phyloP scores from a whole-genome alignment of 2,113 vertebrate genomes.

The Balaenoptera acutorostrata region DNA sequence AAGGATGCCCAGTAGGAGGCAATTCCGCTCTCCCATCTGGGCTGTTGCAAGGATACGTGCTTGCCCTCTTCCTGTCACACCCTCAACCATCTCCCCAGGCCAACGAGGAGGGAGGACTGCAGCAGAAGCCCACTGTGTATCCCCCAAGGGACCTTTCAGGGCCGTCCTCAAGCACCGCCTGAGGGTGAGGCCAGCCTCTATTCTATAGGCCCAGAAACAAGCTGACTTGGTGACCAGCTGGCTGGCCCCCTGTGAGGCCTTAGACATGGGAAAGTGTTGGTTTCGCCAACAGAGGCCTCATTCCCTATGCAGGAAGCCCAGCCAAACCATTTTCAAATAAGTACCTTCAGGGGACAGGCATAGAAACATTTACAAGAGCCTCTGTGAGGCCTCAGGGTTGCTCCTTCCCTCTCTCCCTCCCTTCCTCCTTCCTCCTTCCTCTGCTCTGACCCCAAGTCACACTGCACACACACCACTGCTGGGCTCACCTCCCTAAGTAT shows the following conservation, averaged over 20 bases:
- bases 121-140: background rate
- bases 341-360: background rate
- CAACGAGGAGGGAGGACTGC: background rate
- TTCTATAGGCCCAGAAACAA: conserved; percentile 21
- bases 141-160: conserved; percentile 57
- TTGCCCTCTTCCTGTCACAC: background rate
- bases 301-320: conserved; percentile 8
- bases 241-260: background rate
- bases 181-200: conserved; percentile 57
- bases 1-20: background rate
- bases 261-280: background rate
- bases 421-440: background rate
- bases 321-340: conserved; percentile 36
- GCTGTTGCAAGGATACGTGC: background rate
- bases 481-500: background rate
- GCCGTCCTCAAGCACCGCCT: background rate
- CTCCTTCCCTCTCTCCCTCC: background rate
- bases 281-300: conserved; percentile 32
- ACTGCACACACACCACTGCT: background rate
- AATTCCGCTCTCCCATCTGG: fast-evolving
- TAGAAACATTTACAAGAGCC: background rate
- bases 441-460: background rate
- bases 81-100: background rate
- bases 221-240: conserved; percentile 55
- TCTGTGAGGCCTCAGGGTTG: background rate